Evolutionary conservation across 2,797 vertebrate species (phyloP).

Genomic region (Rhynchonycteris naso): DNA sequence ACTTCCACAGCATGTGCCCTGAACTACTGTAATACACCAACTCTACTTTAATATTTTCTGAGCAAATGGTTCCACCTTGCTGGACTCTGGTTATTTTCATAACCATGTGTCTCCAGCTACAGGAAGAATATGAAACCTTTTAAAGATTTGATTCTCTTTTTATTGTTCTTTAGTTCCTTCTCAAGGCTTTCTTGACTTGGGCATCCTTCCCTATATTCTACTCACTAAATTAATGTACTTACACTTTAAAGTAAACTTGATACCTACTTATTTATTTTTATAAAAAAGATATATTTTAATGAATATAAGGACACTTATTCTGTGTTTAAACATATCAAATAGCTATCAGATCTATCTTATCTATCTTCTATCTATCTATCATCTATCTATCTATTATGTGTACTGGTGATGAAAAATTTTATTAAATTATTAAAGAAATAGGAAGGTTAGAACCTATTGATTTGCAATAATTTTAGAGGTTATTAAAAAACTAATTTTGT

Average conservation of each 20-base stretch:
- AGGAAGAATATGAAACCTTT: not conserved
- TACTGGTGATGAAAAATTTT: not conserved
- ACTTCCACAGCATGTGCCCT: not conserved
- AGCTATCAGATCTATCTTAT: not conserved
- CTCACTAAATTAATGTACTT: not conserved
- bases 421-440: not conserved
- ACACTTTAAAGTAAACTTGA: not conserved
- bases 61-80: not conserved
- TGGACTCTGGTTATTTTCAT: not conserved
- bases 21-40: not conserved
- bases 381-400: not conserved
- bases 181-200: not conserved
- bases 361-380: not conserved
- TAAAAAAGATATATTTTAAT: not conserved
- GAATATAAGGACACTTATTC: not conserved
- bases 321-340: not conserved
- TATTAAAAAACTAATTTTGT: constrained; percentile 7
- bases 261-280: not conserved
- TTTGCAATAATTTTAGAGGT: not conserved
- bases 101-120: not conserved
- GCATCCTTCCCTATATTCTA: not conserved
- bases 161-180: not conserved
- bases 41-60: not conserved
- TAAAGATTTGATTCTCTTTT: not conserved
- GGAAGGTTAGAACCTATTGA: not conserved